Conservation (phyloP, 2,797 vertebrate species). For the Florisuga fusca region DNA sequence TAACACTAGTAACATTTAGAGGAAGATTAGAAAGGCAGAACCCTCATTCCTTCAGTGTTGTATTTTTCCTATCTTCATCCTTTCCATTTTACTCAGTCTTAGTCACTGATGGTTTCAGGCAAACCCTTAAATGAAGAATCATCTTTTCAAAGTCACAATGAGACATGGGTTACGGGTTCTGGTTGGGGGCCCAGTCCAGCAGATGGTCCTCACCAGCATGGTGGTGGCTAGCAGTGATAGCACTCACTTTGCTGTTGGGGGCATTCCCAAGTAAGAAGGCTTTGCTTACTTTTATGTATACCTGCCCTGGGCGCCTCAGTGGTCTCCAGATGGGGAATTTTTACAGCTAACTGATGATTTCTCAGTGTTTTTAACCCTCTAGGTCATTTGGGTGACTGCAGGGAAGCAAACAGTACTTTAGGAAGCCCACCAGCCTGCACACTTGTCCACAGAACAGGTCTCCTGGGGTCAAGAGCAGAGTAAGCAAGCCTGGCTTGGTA, state of each 20-base stretch:
- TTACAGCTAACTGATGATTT: background rate
- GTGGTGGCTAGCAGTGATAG: background rate
- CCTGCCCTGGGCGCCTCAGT: background rate
- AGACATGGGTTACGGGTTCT: background rate
- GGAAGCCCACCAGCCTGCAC: background rate
- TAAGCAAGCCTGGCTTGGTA: rapidly evolving
- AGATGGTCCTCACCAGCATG: background rate
- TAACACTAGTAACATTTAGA: slow-evolving; percentile 31
- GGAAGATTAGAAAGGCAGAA: slow-evolving; percentile 63
- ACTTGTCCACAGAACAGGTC: background rate
- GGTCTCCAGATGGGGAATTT: background rate
- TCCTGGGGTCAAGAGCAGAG: background rate
- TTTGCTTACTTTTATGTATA: background rate
- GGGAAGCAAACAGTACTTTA: background rate
- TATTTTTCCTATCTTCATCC: slow-evolving; percentile 62
- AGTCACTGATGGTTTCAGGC: slow-evolving; percentile 48
- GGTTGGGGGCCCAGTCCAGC: background rate
- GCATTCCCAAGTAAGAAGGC: background rate
- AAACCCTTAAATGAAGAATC: slow-evolving; percentile 2
- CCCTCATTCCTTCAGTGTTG: slow-evolving; percentile 29
- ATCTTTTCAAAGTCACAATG: background rate
- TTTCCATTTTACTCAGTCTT: slow-evolving; percentile 62
- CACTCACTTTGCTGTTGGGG: rapidly evolving
- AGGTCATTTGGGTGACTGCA: background rate
- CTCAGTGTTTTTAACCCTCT: background rate